These are phyloP conservation scores for Hofmannophila pseudospretella DNA, from an alignment of 2,888 invertebrate genomes.

Conservation along the genomic window DNA sequence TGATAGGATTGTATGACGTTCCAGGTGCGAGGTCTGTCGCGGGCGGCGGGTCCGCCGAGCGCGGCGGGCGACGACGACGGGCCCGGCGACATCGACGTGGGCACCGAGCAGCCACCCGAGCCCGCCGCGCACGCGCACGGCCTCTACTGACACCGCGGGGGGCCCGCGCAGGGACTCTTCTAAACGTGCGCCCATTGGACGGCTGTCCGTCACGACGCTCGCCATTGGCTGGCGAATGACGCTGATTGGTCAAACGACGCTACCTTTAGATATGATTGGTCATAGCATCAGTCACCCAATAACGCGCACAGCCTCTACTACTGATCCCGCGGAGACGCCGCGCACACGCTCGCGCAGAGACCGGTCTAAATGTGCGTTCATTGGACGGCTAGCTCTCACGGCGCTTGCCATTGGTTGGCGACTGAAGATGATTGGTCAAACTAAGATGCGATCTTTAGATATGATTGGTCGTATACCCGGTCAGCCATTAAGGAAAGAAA, in stretches of 20 bases:
- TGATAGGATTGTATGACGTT: too few relatives aligned
- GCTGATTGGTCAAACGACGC: too few relatives aligned
- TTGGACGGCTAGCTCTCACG: conserved; percentile 1
- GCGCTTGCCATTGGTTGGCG: not conserved
- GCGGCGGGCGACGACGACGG: conserved; percentile 50
- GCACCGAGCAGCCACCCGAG: conserved; percentile 62
- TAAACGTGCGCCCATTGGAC: conserved; percentile 12
- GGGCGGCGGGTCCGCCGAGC: conserved; percentile 28
- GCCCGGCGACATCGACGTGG: conserved; percentile 71
- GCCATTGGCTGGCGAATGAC: conserved; percentile 3
- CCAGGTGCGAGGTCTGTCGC: conserved; percentile 58
- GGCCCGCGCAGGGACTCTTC: conserved; percentile 2
- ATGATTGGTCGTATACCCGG: too few relatives aligned
- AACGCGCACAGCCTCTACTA: too few relatives aligned
- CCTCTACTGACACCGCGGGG: conserved; percentile 21
- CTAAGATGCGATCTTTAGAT: too few relatives aligned
- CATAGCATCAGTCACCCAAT: too few relatives aligned
- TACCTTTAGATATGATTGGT: too few relatives aligned
- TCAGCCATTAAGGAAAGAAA: too few relatives aligned
- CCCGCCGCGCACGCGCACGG: conserved; percentile 19
- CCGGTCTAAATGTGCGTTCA: too few relatives aligned
- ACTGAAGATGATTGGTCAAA: not conserved
- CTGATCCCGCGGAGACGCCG: too few relatives aligned
- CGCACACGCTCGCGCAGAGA: too few relatives aligned
- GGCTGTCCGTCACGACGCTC: not conserved